Conservation (phyloP, 2,888 invertebrate species). For the Erebia aethiops region DNA sequence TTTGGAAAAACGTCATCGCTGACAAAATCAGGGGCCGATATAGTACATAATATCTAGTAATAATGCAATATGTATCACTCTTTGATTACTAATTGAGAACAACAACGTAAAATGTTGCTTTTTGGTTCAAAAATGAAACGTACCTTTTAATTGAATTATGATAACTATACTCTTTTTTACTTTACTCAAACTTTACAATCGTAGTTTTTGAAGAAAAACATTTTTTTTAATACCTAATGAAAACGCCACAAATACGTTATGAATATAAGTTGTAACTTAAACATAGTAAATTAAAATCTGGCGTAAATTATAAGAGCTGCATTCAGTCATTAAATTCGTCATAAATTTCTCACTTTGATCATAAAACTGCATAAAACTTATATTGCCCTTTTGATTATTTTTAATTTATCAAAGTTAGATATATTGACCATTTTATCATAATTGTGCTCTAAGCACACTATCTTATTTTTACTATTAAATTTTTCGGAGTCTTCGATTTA, state of each 20-base stretch:
- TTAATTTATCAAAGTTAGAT: constrained; percentile 31
- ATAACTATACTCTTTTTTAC: neutral
- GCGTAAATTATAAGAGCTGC: constrained; percentile 37
- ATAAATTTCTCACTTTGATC: constrained; percentile 39
- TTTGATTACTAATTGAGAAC: too few species aligned
- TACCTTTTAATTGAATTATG: neutral
- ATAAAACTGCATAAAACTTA: constrained; percentile 40
- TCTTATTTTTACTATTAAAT: too few species aligned
- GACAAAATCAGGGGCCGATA: too few species aligned
- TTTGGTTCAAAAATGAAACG: neutral
- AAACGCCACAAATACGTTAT: constrained; percentile 8
- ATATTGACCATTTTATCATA: too few species aligned
- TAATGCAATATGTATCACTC: too few species aligned
- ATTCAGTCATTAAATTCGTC: constrained; percentile 37
- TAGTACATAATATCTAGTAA: too few species aligned
- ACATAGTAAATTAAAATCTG: constrained; percentile 39
- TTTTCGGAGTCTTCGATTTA: neutral
- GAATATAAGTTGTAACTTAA: constrained; percentile 15
- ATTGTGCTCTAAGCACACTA: too few species aligned
- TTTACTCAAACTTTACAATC: neutral
- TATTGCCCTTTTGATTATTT: constrained; percentile 36
- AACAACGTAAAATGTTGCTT: too few species aligned
- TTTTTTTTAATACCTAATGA: constrained; percentile 9
- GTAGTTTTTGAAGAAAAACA: neutral
- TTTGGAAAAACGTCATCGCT: too few species aligned